Conservation (phyloP, 2,797 vertebrate genomes). For the Chiropotes sagulatus region DNA sequence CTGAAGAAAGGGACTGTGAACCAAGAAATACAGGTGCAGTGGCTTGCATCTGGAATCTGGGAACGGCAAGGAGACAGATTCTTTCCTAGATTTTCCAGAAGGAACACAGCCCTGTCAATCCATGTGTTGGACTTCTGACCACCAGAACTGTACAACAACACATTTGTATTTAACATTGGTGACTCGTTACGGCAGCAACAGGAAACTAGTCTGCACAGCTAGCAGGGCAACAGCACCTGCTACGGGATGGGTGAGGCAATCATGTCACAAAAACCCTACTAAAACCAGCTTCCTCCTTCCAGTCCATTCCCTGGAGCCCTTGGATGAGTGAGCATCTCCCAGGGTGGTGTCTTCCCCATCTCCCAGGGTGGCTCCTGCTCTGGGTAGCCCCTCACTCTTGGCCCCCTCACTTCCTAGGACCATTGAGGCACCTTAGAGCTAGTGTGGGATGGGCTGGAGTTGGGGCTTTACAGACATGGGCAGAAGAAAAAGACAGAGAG, state of each 20-base stretch:
- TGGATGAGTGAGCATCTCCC: not conserved
- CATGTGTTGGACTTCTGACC: not conserved
- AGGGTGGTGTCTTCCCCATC: accelerated
- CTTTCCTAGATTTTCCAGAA: not conserved
- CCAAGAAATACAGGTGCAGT: not conserved
- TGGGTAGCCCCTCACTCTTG: not conserved
- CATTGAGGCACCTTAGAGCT: not conserved
- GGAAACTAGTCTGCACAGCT: not conserved
- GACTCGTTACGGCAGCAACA: not conserved
- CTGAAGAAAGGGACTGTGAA: accelerated
- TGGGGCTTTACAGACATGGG: accelerated
- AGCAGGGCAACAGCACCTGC: not conserved
- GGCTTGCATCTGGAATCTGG: not conserved
- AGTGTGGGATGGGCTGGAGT: not conserved
- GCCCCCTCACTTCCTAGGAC: not conserved
- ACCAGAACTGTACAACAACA: not conserved
- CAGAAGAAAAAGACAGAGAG: not conserved
- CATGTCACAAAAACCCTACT: not conserved
- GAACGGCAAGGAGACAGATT: not conserved
- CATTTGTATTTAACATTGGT: too few relatives aligned
- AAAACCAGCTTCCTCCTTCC: not conserved
- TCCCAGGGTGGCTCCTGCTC: not conserved
- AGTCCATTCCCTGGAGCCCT: not conserved
- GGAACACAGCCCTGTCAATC: not conserved
- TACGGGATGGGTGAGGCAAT: not conserved